These are phyloP conservation scores for Luperina testacea DNA, from an alignment of 2,888 invertebrate species.

Conservation along the genomic window DNA sequence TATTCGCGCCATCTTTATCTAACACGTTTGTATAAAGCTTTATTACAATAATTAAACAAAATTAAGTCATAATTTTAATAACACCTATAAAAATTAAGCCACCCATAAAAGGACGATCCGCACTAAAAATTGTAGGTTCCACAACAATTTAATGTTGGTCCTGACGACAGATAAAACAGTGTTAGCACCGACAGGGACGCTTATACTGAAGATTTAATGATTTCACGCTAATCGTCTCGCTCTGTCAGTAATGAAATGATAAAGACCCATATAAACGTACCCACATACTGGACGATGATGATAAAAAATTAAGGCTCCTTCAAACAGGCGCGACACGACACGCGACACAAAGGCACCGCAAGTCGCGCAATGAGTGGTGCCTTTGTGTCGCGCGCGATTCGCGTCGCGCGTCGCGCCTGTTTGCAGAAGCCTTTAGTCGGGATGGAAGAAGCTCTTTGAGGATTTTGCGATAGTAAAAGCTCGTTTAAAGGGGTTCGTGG, in stretches of 20 bases:
- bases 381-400: too few species aligned
- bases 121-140: slow-evolving; percentile 21
- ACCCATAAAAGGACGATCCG: slow-evolving; percentile 27
- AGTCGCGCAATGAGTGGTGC: too few species aligned
- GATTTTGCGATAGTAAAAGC: neutral
- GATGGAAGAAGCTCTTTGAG: neutral
- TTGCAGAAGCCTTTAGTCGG: too few species aligned
- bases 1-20: neutral
- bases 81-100: slow-evolving; percentile 18
- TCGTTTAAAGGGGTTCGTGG: too few species aligned
- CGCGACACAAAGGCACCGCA: too few species aligned
- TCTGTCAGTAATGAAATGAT: slow-evolving; percentile 33
- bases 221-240: slow-evolving; percentile 65
- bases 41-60: slow-evolving; percentile 13
- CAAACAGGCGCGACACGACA: too few species aligned
- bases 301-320: slow-evolving; percentile 13
- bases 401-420: too few species aligned
- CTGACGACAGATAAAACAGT: slow-evolving; percentile 48
- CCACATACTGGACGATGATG: slow-evolving; percentile 7
- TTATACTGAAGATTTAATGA: slow-evolving; percentile 68
- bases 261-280: slow-evolving; percentile 36
- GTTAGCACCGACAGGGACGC: slow-evolving; percentile 24
- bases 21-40: neutral
- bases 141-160: slow-evolving; percentile 39
- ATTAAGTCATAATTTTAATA: slow-evolving; percentile 22